Evolutionary conservation across 2,888 invertebrate species (phyloP).

Genomic region (Balanococcus diminutus): DNA sequence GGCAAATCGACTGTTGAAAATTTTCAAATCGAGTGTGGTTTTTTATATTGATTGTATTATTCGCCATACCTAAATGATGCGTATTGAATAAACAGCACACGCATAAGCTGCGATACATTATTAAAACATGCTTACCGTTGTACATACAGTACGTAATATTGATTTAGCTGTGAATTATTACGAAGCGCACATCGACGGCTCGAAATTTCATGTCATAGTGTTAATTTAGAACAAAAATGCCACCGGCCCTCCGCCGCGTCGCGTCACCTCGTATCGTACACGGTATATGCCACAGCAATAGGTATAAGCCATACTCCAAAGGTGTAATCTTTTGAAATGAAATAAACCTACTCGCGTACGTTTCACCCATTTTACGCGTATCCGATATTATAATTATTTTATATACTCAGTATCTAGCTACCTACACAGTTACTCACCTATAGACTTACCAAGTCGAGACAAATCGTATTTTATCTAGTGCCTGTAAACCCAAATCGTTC

Average conservation of each 20-base stretch:
- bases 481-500: too few relatives aligned
- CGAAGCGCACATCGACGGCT: not conserved
- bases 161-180: constrained; percentile 30
- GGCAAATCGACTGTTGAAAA: too few relatives aligned
- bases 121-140: constrained; percentile 35
- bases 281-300: too few relatives aligned
- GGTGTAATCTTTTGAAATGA: not conserved
- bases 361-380: too few relatives aligned
- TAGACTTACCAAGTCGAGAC: too few relatives aligned
- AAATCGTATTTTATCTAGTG: too few relatives aligned
- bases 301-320: too few relatives aligned
- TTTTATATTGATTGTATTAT: not conserved
- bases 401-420: too few relatives aligned
- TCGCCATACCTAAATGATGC: constrained; percentile 9
- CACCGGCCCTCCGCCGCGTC: not conserved
- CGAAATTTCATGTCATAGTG: not conserved
- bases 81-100: not conserved
- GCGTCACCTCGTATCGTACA: not conserved
- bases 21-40: too few relatives aligned
- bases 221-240: constrained; percentile 1
- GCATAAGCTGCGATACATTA: not conserved
- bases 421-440: too few relatives aligned
- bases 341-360: too few relatives aligned
- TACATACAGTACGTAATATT: not conserved
- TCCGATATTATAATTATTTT: too few relatives aligned